Evolutionary conservation across 2,888 invertebrate species (phyloP), one percentile per base, ranked within the genome.

Genomic region (Troglohyphantes excavatus): DNA sequence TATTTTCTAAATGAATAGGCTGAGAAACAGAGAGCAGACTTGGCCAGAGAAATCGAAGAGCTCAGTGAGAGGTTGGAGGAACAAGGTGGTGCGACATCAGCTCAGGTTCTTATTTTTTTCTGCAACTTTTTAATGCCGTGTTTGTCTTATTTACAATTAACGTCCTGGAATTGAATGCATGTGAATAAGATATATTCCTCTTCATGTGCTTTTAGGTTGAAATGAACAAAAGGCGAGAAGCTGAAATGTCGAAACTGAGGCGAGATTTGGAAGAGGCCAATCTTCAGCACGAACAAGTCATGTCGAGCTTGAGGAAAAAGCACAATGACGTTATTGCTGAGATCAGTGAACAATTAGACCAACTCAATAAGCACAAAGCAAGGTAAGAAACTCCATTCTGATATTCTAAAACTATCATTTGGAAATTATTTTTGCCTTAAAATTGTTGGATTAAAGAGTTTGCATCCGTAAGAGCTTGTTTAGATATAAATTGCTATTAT

Each of bases 161-260:
- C n/a, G 23, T 11, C 3, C 17, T 70, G 2, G 13, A 17, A n/a
- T 11, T 39, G 3, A 33, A 61, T 33, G 33, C 9, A 73, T 3
- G 5, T 26, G 13, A 11, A 7, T 3, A 21, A 6, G 3, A 19
- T 9, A 46, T 29, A 27, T 61, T 53, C 59, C 19, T 59, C 7
- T 65, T 39, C 21, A 11, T 33, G 2, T 7, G 21, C 26, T 39
- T 65, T 7, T 29, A 91, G 95, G 97, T 98, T 94, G 99, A 99
- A 95, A 96, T 99, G 94, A 99, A 99, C 97, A 99, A 99, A 96
- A 99, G 99, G 95, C 97, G 99, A 92, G 99, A 99, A 95, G 97
- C 98, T 93, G 99, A 99, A 95, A 96, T 99, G 93, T 96, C 98
- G 95, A 99, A 99, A 94, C 96, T 99, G 93, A 97, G 99, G 93